Percentiles rank a stretch among this genome's conserved stretches.
Evolutionary conservation across 2,113 vertebrate genomes (phyloP).

Genomic region (Phrynosoma blainvillii): DNA sequence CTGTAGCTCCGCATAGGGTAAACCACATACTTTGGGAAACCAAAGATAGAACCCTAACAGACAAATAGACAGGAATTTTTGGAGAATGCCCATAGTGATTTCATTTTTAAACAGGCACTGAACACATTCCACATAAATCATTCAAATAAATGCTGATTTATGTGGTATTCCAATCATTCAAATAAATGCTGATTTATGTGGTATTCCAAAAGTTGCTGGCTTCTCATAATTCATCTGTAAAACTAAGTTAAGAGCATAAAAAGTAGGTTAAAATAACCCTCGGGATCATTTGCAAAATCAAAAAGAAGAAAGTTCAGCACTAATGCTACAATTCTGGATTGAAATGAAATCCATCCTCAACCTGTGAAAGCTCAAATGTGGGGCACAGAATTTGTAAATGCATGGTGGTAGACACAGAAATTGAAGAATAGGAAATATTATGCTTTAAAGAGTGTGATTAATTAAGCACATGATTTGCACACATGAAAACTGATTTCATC

Average conservation of each 20-base stretch:
- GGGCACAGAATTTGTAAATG: background rate
- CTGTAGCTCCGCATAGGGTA: background rate
- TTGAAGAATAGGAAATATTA: background rate
- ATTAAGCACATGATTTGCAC: background rate
- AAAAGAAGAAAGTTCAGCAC: slow-evolving; percentile 53
- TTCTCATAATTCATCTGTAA: background rate
- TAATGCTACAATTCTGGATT: slow-evolving; percentile 36
- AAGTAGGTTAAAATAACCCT: slow-evolving; percentile 66
- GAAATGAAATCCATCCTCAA: slow-evolving; percentile 22
- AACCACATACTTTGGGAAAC: background rate
- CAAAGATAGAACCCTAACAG: background rate
- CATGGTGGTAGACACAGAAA: background rate
- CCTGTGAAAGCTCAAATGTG: slow-evolving; percentile 17
- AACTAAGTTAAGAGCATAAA: background rate
- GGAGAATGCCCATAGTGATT: slow-evolving; percentile 24
- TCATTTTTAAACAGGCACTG: background rate
- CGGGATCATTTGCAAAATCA: slow-evolving; percentile 46
- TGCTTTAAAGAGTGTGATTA: background rate
- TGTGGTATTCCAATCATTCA: slow-evolving; percentile 24
- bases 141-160: slow-evolving; percentile 41
- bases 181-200: slow-evolving; percentile 38
- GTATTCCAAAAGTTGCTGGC: slow-evolving; percentile 32
- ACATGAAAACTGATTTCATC: background rate
- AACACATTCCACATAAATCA: background rate
- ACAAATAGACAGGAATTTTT: background rate